Evolutionary conservation across 2,888 invertebrate species (phyloP), one percentile per base, ranked within the genome.

Genomic region (Andrena bicolor): DNA sequence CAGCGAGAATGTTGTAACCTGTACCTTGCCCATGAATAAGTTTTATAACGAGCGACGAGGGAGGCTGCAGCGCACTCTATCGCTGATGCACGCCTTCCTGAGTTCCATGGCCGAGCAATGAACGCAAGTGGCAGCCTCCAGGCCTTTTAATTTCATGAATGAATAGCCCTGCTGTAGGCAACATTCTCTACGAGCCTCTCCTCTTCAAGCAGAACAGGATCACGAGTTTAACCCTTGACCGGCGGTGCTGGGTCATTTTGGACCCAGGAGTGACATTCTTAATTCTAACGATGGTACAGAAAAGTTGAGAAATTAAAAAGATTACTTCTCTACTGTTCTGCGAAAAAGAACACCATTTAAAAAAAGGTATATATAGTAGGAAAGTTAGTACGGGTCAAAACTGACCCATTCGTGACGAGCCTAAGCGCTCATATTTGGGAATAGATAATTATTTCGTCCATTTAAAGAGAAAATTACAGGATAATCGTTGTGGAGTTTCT

Each of bases 81-180:
- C 16, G 79, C 63, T 73, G 80, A 73, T 68, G 78, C 72, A 73
- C 66, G 68, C 68, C 77, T 72, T 80, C 71, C 79, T 81, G 78
- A 72, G 72, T 78, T 81, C 80, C 71, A 78, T 61, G 71, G 28
- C 68, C 78, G 48, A 73, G 28, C 73, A 26, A 51, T 51, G 32
- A 56, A 48, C 56, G 61, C 41, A 16, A n/a, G 58, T 60, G 32
- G 53, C 56, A 66, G 35, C 49, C 76, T 70, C 69, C 60, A 61
- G 61, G 61, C 26, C 61, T 58, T 69, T 79, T 66, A 65, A 61
- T 72, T 63, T 61, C 78, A 71, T 80, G 71, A 66, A 80, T 72
- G 78, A 76, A 72, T 65, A 41, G 78, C 58, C 61, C 66, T 71
- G 70, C 71, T 71, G 66, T 77, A 60, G 8, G 30, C 10, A 56